Percentiles rank a stretch among this genome's conserved stretches.
Evolutionary conservation across 1,140 invertebrate species (phyloP).

Genomic region (Cotesia chilonis): DNA sequence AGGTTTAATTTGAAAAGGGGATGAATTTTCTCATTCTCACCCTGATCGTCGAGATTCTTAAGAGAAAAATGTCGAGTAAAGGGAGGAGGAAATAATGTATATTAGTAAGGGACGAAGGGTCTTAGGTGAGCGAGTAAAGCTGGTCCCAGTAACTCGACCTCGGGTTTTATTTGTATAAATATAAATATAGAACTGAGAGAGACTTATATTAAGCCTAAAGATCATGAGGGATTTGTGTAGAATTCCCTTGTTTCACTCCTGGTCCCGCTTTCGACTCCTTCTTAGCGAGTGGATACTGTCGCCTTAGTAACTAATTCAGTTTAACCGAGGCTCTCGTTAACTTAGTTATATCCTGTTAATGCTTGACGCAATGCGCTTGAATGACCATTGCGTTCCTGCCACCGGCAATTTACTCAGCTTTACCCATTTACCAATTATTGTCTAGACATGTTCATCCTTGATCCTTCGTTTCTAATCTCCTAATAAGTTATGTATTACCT

Average conservation of each 20-base stretch:
- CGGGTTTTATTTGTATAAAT: background rate
- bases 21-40: slow-evolving; percentile 8
- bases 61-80: slow-evolving; percentile 6
- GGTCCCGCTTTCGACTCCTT: slow-evolving; percentile 19
- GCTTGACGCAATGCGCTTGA: slow-evolving; percentile 31
- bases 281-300: slow-evolving; percentile 26
- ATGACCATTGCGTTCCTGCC: slow-evolving; percentile 15
- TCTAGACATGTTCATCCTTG: background rate
- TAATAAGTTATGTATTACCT: slow-evolving; percentile 1
- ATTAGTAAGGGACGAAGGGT: slow-evolving; percentile 1
- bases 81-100: background rate
- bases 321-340: slow-evolving; percentile 41
- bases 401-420: slow-evolving; percentile 16
- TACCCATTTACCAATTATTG: slow-evolving; percentile 15
- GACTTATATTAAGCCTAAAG: slow-evolving; percentile 38
- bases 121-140: slow-evolving; percentile 3
- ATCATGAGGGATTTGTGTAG: slow-evolving; percentile 46
- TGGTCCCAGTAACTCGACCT: slow-evolving; percentile 21
- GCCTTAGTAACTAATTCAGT: slow-evolving; percentile 38
- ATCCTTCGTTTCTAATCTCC: background rate
- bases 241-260: slow-evolving; percentile 21
- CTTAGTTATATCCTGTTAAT: slow-evolving; percentile 35
- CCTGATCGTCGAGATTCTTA: background rate
- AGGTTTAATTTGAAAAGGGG: slow-evolving; percentile 2
- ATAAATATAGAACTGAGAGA: background rate